Percentiles rank a stretch among this genome's conserved stretches.
Conservation (phyloP, 2,113 vertebrate species). For the Penelope pileata region DNA sequence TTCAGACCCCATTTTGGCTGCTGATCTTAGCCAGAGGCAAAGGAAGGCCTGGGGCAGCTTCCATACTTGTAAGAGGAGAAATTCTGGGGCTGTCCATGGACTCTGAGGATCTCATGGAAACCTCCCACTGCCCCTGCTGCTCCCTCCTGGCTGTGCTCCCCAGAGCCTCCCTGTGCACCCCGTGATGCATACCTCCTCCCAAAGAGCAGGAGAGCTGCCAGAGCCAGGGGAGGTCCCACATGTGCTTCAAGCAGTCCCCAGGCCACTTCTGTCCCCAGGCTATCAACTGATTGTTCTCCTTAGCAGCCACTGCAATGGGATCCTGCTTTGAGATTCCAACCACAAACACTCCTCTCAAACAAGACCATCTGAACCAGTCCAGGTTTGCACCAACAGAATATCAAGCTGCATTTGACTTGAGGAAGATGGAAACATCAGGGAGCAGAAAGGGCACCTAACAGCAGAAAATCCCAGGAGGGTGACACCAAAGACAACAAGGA, state of each 20-base stretch:
- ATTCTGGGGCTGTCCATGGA: not conserved
- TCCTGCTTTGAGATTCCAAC: not conserved
- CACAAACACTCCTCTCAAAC: slow-evolving; percentile 8
- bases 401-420: not conserved
- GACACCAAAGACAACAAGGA: not conserved
- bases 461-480: not conserved
- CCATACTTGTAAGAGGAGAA: not conserved
- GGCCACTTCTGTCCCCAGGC: not conserved
- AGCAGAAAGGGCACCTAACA: not conserved
- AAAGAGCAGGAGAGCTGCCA: not conserved
- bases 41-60: not conserved
- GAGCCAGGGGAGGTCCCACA: not conserved
- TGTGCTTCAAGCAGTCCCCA: not conserved
- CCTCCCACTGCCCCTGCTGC: not conserved
- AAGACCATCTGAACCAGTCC: not conserved
- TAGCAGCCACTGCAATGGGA: not conserved
- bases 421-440: not conserved
- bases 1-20: not conserved
- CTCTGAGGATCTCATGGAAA: not conserved
- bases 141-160: not conserved
- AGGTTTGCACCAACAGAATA: not conserved
- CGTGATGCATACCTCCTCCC: not conserved
- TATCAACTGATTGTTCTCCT: not conserved
- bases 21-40: not conserved
- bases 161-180: not conserved